Percentiles rank a stretch among this genome's conserved stretches.
phyloP scores from a whole-genome alignment of 2,888 invertebrate species.

The Phyllotreta striolata region DNA sequence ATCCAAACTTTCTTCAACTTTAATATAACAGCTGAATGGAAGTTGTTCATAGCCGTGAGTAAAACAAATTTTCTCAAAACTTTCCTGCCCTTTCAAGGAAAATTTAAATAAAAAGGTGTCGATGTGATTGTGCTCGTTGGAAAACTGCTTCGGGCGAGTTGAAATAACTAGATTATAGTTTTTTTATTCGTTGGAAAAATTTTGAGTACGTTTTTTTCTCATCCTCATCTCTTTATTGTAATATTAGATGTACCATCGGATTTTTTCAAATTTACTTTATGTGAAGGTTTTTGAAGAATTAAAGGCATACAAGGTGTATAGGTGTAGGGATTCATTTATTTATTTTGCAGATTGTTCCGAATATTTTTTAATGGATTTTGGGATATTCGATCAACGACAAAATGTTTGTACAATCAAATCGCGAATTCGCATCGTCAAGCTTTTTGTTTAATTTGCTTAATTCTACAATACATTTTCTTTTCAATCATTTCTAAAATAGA shows the following conservation, averaged over 20 bases:
- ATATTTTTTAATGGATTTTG: too few relatives aligned
- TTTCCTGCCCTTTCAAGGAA: slow-evolving; percentile 27
- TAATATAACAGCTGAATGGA: slow-evolving; percentile 27
- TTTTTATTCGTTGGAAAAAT: slow-evolving; percentile 45
- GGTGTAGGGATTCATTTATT: too few relatives aligned
- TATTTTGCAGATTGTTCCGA: too few relatives aligned
- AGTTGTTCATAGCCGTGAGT: slow-evolving; percentile 28
- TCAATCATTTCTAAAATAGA: neutral
- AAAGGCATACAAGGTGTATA: too few relatives aligned
- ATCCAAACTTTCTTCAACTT: slow-evolving; percentile 33
- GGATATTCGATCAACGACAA: too few relatives aligned
- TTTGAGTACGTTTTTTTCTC: slow-evolving; percentile 41
- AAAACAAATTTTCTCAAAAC: slow-evolving; percentile 30
- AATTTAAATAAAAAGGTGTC: slow-evolving; percentile 51
- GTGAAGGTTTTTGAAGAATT: too few relatives aligned
- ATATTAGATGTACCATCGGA: too few relatives aligned
- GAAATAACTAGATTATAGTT: slow-evolving; percentile 54
- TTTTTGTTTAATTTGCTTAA: slow-evolving; percentile 6
- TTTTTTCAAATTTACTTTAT: too few relatives aligned
- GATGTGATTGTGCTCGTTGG: slow-evolving; percentile 47
- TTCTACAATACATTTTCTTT: neutral
- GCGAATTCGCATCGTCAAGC: slow-evolving; percentile 1
- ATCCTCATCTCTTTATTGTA: slow-evolving; percentile 40
- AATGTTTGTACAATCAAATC: too few relatives aligned
- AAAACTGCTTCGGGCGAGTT: slow-evolving; percentile 49